A percentile compares a stretch with the other conserved stretches of the same genome.
Conservation (phyloP, 2,888 invertebrate species). For the Leucophenga montana region DNA sequence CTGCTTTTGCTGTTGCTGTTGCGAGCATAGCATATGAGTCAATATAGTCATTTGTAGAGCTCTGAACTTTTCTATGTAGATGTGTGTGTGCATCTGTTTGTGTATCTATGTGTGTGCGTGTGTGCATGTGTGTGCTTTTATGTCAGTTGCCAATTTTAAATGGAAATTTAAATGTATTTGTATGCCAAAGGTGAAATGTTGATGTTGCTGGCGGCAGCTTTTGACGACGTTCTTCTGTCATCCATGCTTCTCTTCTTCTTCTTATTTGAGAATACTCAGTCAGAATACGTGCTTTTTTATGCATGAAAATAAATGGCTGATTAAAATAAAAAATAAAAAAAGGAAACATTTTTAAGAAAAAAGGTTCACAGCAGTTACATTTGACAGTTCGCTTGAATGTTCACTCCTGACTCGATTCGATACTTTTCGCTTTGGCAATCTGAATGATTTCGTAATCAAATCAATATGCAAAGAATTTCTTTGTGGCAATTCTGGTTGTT, state of each 20-base stretch:
- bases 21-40: constrained; percentile 22
- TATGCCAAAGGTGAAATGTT: constrained; percentile 16
- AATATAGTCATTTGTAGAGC: not conserved
- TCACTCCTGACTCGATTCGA: not conserved
- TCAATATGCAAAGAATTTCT: constrained; percentile 24
- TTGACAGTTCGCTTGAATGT: constrained; percentile 6
- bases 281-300: constrained; percentile 1
- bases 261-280: no score
- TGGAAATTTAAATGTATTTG: constrained; percentile 32
- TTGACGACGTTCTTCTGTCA: no score
- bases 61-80: not conserved
- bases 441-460: constrained; percentile 14
- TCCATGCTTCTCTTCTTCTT: no score
- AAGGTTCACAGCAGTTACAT: constrained; percentile 10
- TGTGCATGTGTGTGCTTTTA: constrained; percentile 45
- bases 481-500: not conserved
- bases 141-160: constrained; percentile 48
- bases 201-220: constrained; percentile 3
- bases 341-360: no score
- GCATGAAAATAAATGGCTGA: constrained; percentile 25
- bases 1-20: not conserved
- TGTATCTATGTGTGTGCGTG: not conserved
- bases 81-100: not conserved
- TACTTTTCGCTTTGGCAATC: constrained; percentile 4
- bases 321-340: constrained; percentile 5